Percentiles rank a stretch among this genome's conserved stretches.
Conservation (phyloP, 2,797 vertebrate species). For the Pachyuromys duprasi region DNA sequence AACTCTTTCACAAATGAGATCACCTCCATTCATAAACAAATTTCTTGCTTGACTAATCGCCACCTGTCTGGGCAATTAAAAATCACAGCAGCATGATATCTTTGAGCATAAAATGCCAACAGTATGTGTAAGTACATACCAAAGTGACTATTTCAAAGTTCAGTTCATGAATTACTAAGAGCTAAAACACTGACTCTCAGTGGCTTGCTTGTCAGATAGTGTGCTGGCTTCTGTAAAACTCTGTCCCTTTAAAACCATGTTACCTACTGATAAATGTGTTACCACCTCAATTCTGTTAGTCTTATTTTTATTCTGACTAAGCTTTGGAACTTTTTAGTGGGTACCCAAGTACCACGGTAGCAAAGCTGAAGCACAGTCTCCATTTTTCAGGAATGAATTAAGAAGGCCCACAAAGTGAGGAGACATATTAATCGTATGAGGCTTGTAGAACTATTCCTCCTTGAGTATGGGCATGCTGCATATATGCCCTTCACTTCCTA, state of each 20-base stretch:
- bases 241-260: neutral
- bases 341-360: neutral
- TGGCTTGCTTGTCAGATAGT: neutral
- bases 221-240: neutral
- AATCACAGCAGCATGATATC: neutral
- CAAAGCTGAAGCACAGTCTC: neutral
- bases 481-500: neutral
- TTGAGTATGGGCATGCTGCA: neutral
- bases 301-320: neutral
- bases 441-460: neutral
- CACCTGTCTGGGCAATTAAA: conserved; percentile 21
- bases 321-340: neutral
- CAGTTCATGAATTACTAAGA: conserved; percentile 6
- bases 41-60: conserved; percentile 36
- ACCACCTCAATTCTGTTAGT: neutral
- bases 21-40: neutral
- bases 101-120: neutral
- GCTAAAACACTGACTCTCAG: neutral
- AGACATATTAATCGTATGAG: neutral
- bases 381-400: neutral
- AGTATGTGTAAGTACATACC: neutral
- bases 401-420: neutral
- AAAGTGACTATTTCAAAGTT: conserved; percentile 13
- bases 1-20: conserved; percentile 51
- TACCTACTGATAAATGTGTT: neutral